Evolutionary conservation across 1,140 invertebrate species (phyloP).

Genomic region (Bacillus rossius): DNA sequence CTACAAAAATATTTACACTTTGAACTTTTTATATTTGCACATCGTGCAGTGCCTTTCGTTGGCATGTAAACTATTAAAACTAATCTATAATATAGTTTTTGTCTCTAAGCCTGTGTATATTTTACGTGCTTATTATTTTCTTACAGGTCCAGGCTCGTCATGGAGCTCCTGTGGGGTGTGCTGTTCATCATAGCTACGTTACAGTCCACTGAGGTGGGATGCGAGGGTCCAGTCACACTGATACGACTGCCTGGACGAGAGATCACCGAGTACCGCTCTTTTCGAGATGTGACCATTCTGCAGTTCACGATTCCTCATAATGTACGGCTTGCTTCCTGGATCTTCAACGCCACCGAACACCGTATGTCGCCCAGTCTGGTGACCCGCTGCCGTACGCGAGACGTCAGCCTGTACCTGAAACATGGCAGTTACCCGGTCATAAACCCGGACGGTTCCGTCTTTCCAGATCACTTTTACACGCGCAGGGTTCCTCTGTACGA

Average conservation of each 20-base stretch:
- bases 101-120: no score
- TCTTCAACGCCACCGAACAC: slow-evolving; percentile 40
- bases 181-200: no score
- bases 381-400: slow-evolving; percentile 47
- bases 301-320: slow-evolving; percentile 42
- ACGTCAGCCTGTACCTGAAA: slow-evolving; percentile 52
- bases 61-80: no score
- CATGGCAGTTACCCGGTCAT: slow-evolving; percentile 72
- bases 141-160: no score
- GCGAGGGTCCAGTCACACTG: no score
- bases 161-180: no score
- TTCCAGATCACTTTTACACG: slow-evolving; percentile 52
- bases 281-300: slow-evolving; percentile 40
- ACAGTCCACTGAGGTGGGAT: no score
- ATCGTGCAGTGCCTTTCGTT: no score
- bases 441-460: slow-evolving; percentile 64
- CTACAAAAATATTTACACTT: no score
- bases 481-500: slow-evolving; percentile 32
- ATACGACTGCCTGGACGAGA: not conserved
- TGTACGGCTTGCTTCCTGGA: slow-evolving; percentile 36
- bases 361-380: slow-evolving; percentile 34
- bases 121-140: no score
- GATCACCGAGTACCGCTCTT: slow-evolving; percentile 35
- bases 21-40: no score
- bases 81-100: no score